Evolutionary conservation across 2,888 invertebrate species (phyloP).

Genomic region (Andrena bicolor): DNA sequence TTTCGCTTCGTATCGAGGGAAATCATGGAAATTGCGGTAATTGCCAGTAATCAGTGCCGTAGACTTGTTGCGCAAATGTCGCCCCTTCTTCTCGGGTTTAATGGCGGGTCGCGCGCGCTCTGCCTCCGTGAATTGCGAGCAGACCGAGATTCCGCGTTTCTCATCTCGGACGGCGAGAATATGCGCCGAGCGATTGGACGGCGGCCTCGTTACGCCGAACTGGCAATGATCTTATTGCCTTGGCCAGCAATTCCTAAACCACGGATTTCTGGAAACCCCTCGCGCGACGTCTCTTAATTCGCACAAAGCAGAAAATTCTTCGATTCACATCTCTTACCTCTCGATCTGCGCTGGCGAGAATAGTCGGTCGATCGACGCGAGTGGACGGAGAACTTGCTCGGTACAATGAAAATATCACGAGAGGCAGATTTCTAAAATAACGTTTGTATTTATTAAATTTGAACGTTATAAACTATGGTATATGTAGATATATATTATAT

Average conservation of each 20-base stretch:
- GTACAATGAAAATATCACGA: slow-evolving; percentile 28
- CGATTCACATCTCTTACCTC: not conserved
- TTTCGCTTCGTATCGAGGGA: slow-evolving; percentile 48
- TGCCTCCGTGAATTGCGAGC: slow-evolving; percentile 27
- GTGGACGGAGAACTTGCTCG: not conserved
- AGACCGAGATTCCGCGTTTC: slow-evolving; percentile 54
- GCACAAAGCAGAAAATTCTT: not conserved
- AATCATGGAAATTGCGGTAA: slow-evolving; percentile 74
- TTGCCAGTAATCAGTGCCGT: slow-evolving; percentile 70
- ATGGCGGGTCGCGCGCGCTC: slow-evolving; percentile 7
- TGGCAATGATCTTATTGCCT: slow-evolving; percentile 60
- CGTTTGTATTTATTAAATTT: slow-evolving; percentile 54
- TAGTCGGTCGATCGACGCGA: not conserved
- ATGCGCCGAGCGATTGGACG: slow-evolving; percentile 9
- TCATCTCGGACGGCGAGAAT: slow-evolving; percentile 21
- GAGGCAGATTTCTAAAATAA: slow-evolving; percentile 50
- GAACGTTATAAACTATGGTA: slow-evolving; percentile 53
- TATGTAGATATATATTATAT: slow-evolving; percentile 32
- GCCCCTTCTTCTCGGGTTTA: slow-evolving; percentile 40
- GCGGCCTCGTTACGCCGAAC: slow-evolving; percentile 40
- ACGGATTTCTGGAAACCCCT: not conserved
- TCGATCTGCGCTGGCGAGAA: not conserved
- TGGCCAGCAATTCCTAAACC: slow-evolving; percentile 31
- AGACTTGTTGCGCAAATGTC: slow-evolving; percentile 65
- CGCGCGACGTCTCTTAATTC: not conserved